A percentile compares a stretch with the other conserved stretches of the same genome.
These are phyloP conservation scores for Balanococcus diminutus DNA, from an alignment of 2,888 invertebrate genomes.

Conservation along the genomic window DNA sequence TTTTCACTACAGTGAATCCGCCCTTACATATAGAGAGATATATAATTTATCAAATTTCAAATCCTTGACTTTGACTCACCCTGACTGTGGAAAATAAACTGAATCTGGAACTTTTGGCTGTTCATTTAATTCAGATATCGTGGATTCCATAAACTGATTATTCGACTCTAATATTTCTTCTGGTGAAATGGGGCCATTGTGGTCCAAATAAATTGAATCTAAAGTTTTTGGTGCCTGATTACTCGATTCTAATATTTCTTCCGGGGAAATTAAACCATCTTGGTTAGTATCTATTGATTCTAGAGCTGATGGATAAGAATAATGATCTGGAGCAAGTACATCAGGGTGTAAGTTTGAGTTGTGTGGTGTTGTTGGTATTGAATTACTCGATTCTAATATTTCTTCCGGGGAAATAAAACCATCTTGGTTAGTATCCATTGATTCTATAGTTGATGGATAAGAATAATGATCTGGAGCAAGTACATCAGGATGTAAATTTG, in stretches of 20 bases:
- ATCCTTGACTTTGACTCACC: background rate
- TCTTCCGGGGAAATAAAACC: slow-evolving; percentile 8
- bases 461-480: background rate
- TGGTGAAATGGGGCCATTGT: too few relatives aligned
- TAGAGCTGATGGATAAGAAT: too few relatives aligned
- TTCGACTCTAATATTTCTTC: background rate
- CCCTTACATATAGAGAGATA: too few relatives aligned
- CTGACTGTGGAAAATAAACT: background rate
- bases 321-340: too few relatives aligned
- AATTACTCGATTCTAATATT: background rate
- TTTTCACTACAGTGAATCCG: too few relatives aligned
- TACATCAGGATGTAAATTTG: background rate
- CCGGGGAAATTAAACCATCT: background rate
- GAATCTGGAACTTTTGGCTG: background rate
- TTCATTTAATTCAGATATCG: background rate
- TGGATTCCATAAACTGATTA: background rate
- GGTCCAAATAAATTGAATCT: background rate
- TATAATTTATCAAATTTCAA: too few relatives aligned
- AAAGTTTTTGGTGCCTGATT: background rate
- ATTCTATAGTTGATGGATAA: background rate
- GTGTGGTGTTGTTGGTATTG: background rate
- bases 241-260: background rate
- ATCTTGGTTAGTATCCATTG: slow-evolving; percentile 1
- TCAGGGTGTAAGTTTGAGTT: too few relatives aligned
- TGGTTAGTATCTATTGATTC: background rate